phyloP scores from a whole-genome alignment of 2,888 invertebrate species.

The Junonia oenone region DNA sequence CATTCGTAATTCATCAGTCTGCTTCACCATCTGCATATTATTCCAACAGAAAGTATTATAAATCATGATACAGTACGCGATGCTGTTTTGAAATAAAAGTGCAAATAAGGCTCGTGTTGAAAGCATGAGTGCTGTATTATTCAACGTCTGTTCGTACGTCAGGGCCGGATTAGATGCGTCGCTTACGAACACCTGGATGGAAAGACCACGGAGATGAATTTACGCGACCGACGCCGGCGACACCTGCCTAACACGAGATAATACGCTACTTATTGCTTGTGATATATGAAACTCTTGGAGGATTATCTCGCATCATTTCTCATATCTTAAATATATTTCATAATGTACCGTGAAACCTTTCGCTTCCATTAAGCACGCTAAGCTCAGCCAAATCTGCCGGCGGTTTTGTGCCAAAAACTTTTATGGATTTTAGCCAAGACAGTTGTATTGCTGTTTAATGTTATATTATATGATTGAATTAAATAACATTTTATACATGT shows the following conservation, averaged over 20 bases:
- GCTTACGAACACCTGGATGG: slow-evolving; percentile 14
- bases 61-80: slow-evolving; percentile 10
- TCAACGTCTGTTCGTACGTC: slow-evolving; percentile 20
- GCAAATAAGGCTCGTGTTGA: slow-evolving; percentile 19
- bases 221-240: slow-evolving; percentile 1
- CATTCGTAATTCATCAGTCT: not conserved
- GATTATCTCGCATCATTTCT: slow-evolving; percentile 20
- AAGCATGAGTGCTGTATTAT: slow-evolving; percentile 21
- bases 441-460: slow-evolving; percentile 22
- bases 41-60: slow-evolving; percentile 1
- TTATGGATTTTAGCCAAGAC: slow-evolving; percentile 28
- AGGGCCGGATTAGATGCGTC: slow-evolving; percentile 15
- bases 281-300: slow-evolving; percentile 15
- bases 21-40: not conserved
- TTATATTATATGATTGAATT: slow-evolving; percentile 23
- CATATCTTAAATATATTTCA: slow-evolving; percentile 19
- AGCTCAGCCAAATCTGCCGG: slow-evolving; percentile 24
- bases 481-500: slow-evolving; percentile 9
- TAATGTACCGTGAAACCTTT: slow-evolving; percentile 13
- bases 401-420: slow-evolving; percentile 29
- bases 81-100: slow-evolving; percentile 19
- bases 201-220: slow-evolving; percentile 6
- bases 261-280: slow-evolving; percentile 16
- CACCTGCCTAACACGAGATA: slow-evolving; percentile 17
- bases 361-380: slow-evolving; percentile 22